Conservation (phyloP, 2,888 invertebrate genomes). For the Tridacna crocea region DNA sequence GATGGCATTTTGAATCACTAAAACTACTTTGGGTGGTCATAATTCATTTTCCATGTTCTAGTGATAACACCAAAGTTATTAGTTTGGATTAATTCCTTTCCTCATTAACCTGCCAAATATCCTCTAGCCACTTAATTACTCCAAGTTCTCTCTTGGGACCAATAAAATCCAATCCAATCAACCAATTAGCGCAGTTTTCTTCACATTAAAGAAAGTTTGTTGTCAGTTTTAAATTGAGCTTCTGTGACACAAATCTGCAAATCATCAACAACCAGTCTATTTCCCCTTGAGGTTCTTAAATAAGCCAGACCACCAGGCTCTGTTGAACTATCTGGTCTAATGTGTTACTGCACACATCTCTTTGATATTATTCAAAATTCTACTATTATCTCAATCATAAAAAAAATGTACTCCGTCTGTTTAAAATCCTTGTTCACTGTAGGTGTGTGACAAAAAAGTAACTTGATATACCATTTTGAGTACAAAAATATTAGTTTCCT, state of each 20-base stretch:
- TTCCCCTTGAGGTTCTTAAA: neutral
- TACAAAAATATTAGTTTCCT: neutral
- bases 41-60: conserved; percentile 7
- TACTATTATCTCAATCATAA: too few relatives aligned
- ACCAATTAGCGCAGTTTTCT: conserved; percentile 7
- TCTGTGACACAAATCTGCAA: conserved; percentile 18
- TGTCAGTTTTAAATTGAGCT: conserved; percentile 16
- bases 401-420: too few relatives aligned
- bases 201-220: conserved; percentile 12
- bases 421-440: too few relatives aligned
- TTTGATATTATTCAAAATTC: too few relatives aligned
- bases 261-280: conserved; percentile 2
- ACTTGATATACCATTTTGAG: too few relatives aligned
- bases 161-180: conserved; percentile 8
- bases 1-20: conserved; percentile 12
- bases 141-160: conserved; percentile 12
- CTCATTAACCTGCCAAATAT: conserved; percentile 17
- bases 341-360: too few relatives aligned
- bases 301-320: neutral
- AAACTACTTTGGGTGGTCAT: neutral
- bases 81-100: conserved; percentile 1
- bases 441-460: too few relatives aligned
- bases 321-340: too few relatives aligned
- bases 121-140: conserved; percentile 19
- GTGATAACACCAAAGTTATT: neutral